Conservation (phyloP, 2,113 vertebrate species). For the Festucalex cinctus region DNA sequence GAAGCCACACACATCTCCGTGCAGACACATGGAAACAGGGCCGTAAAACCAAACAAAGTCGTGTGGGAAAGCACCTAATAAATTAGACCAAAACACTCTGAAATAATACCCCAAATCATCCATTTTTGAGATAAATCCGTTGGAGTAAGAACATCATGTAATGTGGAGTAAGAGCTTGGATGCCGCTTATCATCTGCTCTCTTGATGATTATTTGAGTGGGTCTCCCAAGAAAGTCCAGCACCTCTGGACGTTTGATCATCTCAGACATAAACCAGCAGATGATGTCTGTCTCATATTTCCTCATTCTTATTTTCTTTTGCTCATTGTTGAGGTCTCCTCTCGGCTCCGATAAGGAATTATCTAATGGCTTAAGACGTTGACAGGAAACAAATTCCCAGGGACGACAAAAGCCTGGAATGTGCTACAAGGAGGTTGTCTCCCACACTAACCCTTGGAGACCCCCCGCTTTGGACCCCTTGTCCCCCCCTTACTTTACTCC, state of each 20-base stretch:
- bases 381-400: conserved; percentile 70
- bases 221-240: conserved; percentile 13
- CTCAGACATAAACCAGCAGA: conserved; percentile 29
- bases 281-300: conserved; percentile 56
- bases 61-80: conserved; percentile 57
- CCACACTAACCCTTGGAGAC: conserved; percentile 50
- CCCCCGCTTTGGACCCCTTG: conserved; percentile 16
- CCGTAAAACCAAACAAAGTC: conserved; percentile 58
- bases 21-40: conserved; percentile 55
- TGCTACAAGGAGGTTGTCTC: conserved; percentile 61
- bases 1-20: conserved; percentile 55
- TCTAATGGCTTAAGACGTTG: conserved; percentile 66
- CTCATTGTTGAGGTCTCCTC: conserved; percentile 27
- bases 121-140: conserved; percentile 32
- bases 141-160: conserved; percentile 23
- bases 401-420: conserved; percentile 72
- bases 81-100: conserved; percentile 59
- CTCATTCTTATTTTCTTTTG: conserved; percentile 44
- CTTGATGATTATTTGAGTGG: conserved; percentile 22
- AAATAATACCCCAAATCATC: conserved; percentile 63
- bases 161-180: conserved; percentile 32
- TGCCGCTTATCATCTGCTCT: conserved; percentile 15
- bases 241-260: conserved; percentile 3
- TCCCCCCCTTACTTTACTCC: conserved; percentile 15
- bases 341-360: conserved; percentile 61